These are phyloP conservation scores for Drosophila gaucha DNA, from an alignment of 2,888 invertebrate species.

Conservation along the genomic window DNA sequence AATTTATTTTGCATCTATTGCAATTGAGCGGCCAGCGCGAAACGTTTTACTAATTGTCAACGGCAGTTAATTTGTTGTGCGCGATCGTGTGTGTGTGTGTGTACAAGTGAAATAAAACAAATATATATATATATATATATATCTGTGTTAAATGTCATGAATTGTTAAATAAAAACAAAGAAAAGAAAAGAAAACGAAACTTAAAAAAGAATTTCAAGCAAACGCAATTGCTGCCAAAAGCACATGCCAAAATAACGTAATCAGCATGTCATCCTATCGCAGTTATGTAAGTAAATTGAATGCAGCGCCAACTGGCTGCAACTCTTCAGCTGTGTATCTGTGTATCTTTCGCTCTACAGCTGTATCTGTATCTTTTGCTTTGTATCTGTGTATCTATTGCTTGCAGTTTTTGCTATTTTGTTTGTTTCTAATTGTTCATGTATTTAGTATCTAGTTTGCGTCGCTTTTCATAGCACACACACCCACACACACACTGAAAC, in stretches of 20 bases:
- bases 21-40: slow-evolving; percentile 64
- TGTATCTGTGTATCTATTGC: slow-evolving; percentile 2
- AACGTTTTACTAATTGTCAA: slow-evolving; percentile 48
- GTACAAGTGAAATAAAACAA: slow-evolving; percentile 8
- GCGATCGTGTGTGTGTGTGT: slow-evolving; percentile 8
- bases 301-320: no score
- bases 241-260: slow-evolving; percentile 59
- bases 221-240: slow-evolving; percentile 29
- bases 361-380: slow-evolving; percentile 3
- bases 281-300: slow-evolving; percentile 84
- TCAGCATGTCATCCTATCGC: slow-evolving; percentile 83
- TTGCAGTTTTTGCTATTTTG: slow-evolving; percentile 53
- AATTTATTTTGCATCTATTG: slow-evolving; percentile 76
- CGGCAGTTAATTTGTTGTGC: slow-evolving; percentile 40
- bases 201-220: slow-evolving; percentile 24
- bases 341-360: slow-evolving; percentile 4
- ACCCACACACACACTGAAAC: not conserved
- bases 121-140: not conserved
- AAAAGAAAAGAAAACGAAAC: slow-evolving; percentile 1
- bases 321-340: slow-evolving; percentile 20
- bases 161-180: slow-evolving; percentile 24
- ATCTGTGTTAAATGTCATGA: slow-evolving; percentile 6
- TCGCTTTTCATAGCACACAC: slow-evolving; percentile 31
- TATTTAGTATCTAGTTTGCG: slow-evolving; percentile 45
- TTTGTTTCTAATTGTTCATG: slow-evolving; percentile 66